These are phyloP conservation scores for Drosophila pallidifrons DNA, from an alignment of 1,140 invertebrate species.

Conservation along the genomic window DNA sequence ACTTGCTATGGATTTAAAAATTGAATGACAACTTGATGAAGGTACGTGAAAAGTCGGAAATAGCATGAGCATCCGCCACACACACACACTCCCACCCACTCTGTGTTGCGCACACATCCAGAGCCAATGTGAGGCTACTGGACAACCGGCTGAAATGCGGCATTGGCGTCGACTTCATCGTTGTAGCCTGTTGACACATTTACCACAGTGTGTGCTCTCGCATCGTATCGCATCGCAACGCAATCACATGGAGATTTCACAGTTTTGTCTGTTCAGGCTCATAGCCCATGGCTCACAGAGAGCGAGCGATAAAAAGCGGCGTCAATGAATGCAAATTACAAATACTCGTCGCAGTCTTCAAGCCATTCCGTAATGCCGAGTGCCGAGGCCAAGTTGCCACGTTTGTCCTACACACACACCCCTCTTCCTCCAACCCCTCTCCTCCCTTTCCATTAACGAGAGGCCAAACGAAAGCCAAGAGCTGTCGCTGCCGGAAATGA, in stretches of 20 bases:
- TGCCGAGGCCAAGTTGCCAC: conserved; percentile 56
- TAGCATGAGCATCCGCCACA: conserved; percentile 60
- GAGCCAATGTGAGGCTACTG: conserved; percentile 17
- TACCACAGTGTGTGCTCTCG: conserved; percentile 32
- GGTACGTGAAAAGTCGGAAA: conserved; percentile 82
- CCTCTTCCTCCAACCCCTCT: neutral
- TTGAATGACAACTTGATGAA: conserved; percentile 84
- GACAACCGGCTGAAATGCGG: conserved; percentile 59
- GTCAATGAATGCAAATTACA: conserved; percentile 81
- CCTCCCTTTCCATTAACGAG: conserved; percentile 18
- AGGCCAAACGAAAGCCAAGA: conserved; percentile 53
- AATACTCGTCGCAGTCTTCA: conserved; percentile 55
- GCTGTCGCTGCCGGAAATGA: conserved; percentile 62
- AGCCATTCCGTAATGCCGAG: conserved; percentile 70
- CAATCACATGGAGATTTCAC: conserved; percentile 55
- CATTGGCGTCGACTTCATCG: conserved; percentile 58
- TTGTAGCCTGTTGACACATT: conserved; percentile 72
- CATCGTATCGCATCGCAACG: conserved; percentile 8
- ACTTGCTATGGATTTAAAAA: conserved; percentile 83
- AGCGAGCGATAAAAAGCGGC: conserved; percentile 63
- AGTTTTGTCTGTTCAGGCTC: conserved; percentile 51
- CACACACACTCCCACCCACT: conserved; percentile 6
- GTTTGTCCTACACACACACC: conserved; percentile 34
- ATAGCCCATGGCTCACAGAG: conserved; percentile 33
- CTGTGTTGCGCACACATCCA: conserved; percentile 8